Evolutionary conservation across 2,113 vertebrate species (phyloP), one percentile per base, ranked within the genome.

Genomic region (Platanista minor): DNA sequence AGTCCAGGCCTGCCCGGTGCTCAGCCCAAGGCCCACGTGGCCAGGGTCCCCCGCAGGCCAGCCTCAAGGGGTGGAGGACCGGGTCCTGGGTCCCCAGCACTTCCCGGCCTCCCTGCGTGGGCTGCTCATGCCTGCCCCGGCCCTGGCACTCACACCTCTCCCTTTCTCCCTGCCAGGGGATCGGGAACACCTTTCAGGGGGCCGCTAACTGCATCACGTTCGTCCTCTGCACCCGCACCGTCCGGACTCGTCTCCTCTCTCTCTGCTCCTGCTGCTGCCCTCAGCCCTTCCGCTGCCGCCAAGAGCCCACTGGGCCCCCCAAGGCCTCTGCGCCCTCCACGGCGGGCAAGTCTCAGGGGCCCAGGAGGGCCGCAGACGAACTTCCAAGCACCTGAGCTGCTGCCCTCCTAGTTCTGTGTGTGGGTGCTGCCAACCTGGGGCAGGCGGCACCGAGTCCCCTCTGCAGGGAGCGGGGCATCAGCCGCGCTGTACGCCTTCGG

Each of bases 181-280:
- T 99, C 0, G 99, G 99, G 21, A 99, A 99, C 99, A 99, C 99
- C 0, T 99, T 99, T 72, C 99, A 99, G 97, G 99, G 99, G 96
- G 99, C 99, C 0, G 99, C 99, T 96, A 99, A 99, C 98, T 99
- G 99, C 96, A 99, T 99, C 96, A 98, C 99, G 99, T 99, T 99
- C 9, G 99, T 99, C 0, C 97, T 99, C 61, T 99, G 99, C 36
- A 99, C 99, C 0, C 98, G 96, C 0, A 98, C 98, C 0, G 98
- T 99, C 49, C 98, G 99, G 1, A 49, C 97, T 0, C 99, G 99
- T 8, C 99, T 99, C 72, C 67, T 98, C 9, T 85, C 98, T 1
- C 54, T 95, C 5, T 64, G 99, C 2, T 99, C 46, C 13, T 2
- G 98, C 41, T n/a, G 2, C 83, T 31, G 25, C 0, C 5, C 80